Conservation (phyloP, 2,888 invertebrate species). For the Mythimna ferrago region DNA sequence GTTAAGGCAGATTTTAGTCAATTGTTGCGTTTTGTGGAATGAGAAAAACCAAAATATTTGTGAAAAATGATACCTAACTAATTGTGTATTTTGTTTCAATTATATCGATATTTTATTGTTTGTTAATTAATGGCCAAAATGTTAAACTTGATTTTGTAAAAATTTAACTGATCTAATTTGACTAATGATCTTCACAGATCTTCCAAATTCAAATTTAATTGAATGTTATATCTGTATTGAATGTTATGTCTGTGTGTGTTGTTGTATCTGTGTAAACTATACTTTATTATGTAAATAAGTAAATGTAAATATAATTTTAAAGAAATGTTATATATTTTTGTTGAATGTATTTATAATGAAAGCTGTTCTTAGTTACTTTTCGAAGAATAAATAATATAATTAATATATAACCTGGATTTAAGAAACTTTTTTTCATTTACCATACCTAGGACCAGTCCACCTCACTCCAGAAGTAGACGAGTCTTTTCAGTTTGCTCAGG, state of each 20-base stretch:
- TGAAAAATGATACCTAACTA: too few species aligned
- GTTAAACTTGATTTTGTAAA: slow-evolving; percentile 4
- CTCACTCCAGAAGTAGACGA: too few species aligned
- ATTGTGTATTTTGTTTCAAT: background rate
- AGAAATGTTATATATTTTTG: background rate
- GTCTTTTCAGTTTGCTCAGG: too few species aligned
- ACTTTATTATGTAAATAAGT: background rate
- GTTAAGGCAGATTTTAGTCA: background rate
- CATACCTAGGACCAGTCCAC: too few species aligned
- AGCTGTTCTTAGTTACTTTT: background rate
- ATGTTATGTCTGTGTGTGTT: background rate
- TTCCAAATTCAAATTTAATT: slow-evolving; percentile 6
- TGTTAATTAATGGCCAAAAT: background rate
- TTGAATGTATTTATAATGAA: background rate
- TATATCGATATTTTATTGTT: background rate
- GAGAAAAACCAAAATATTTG: too few species aligned
- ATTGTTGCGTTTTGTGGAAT: background rate
- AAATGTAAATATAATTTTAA: background rate
- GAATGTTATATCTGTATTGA: too few species aligned
- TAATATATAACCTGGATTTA: too few species aligned
- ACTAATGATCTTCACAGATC: background rate
- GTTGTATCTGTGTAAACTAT: background rate
- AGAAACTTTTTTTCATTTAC: too few species aligned
- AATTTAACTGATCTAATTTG: slow-evolving; percentile 5
- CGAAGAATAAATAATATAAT: too few species aligned